Evolutionary conservation across 2,113 vertebrate genomes (phyloP).

Genomic region (Platycercus adscitus): DNA sequence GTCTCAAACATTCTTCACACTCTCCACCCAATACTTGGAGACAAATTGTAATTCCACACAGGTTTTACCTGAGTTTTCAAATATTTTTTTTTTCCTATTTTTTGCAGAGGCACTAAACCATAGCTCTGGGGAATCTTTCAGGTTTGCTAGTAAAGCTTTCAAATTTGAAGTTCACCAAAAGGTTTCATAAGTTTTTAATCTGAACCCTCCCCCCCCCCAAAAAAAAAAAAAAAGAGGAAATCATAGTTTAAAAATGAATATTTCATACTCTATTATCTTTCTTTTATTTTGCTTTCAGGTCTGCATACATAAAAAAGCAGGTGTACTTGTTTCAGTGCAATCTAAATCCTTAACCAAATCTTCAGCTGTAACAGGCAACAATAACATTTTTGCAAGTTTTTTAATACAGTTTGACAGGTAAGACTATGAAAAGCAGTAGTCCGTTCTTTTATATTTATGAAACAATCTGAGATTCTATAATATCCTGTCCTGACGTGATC

Average conservation of each 20-base stretch:
- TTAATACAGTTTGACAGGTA: slow-evolving; percentile 19
- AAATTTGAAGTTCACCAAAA: neutral
- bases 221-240: neutral
- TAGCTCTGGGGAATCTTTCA: neutral
- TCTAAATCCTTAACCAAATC: neutral
- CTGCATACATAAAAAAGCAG: neutral
- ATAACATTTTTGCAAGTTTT: neutral
- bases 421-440: neutral
- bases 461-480: slow-evolving; percentile 42
- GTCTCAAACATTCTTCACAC: neutral
- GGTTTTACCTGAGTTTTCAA: neutral
- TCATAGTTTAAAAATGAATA: neutral
- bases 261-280: neutral
- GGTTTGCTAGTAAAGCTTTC: neutral
- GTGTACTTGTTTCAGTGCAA: neutral
- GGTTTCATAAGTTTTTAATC: neutral
- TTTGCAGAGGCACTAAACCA: neutral
- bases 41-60: neutral
- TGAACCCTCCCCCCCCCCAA: neutral
- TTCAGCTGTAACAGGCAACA: neutral
- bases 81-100: neutral
- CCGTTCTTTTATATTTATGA: slow-evolving; percentile 55
- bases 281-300: neutral
- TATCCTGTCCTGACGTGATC: slow-evolving; percentile 60
- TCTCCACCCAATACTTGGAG: neutral